Evolutionary conservation across 1,140 invertebrate genomes (phyloP).

Genomic region (Thaumetopoea pityocampa): DNA sequence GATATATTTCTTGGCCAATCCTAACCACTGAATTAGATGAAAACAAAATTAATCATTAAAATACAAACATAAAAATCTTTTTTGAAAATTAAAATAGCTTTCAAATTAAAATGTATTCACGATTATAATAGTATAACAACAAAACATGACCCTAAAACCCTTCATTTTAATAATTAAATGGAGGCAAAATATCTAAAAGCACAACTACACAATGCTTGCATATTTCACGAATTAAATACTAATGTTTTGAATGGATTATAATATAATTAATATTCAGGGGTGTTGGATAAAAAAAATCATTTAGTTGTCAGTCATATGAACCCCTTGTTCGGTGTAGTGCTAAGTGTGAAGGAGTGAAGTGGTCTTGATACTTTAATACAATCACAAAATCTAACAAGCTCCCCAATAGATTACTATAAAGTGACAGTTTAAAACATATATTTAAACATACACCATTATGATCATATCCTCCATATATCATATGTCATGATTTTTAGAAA

Average conservation of each 20-base stretch:
- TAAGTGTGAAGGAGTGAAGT: constrained; percentile 7
- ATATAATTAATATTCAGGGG: constrained; percentile 61
- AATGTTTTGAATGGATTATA: constrained; percentile 29
- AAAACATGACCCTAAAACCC: constrained; percentile 25
- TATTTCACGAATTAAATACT: constrained; percentile 52
- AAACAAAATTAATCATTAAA: too few relatives aligned
- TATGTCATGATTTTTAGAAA: too few relatives aligned
- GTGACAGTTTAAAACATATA: too few relatives aligned
- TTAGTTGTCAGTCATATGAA: constrained; percentile 54
- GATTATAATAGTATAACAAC: constrained; percentile 4
- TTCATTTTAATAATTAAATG: constrained; percentile 47
- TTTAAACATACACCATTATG: too few relatives aligned
- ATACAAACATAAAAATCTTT: too few relatives aligned
- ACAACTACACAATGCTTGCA: constrained; percentile 34
- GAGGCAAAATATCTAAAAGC: constrained; percentile 41
- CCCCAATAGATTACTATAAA: too few relatives aligned
- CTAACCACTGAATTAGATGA: too few relatives aligned
- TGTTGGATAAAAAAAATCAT: constrained; percentile 52
- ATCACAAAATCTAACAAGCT: too few relatives aligned
- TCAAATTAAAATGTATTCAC: background rate
- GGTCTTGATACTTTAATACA: constrained; percentile 24
- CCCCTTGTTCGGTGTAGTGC: constrained; percentile 14
- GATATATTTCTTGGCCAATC: too few relatives aligned
- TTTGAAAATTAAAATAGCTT: too few relatives aligned
- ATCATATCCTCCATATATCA: too few relatives aligned